phyloP scores from a whole-genome alignment of 2,888 invertebrate species.

The Heliconius sara region DNA sequence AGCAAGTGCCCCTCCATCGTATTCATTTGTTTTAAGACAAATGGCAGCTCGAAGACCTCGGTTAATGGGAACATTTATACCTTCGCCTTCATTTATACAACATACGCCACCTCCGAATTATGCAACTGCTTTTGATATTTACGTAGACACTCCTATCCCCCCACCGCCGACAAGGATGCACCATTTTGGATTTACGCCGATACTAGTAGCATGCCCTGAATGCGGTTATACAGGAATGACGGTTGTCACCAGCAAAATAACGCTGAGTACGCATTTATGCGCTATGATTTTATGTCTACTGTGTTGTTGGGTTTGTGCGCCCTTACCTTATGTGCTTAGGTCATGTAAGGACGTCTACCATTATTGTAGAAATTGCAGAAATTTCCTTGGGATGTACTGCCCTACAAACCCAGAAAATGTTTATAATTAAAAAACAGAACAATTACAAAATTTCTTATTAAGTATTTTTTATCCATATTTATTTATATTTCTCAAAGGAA shows the following conservation, averaged over 20 bases:
- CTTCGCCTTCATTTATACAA: constrained; percentile 75
- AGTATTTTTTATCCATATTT: not conserved
- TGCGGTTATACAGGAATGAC: constrained; percentile 75
- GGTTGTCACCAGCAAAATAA: constrained; percentile 64
- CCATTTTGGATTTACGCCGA: constrained; percentile 69
- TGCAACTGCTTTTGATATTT: constrained; percentile 75
- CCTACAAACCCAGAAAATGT: constrained; percentile 70
- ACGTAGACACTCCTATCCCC: constrained; percentile 66
- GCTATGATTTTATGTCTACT: constrained; percentile 71
- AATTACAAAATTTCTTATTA: not conserved
- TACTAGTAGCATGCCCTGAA: constrained; percentile 69
- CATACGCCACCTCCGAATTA: constrained; percentile 77
- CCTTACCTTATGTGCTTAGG: constrained; percentile 71
- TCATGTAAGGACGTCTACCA: constrained; percentile 81
- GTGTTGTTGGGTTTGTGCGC: constrained; percentile 77
- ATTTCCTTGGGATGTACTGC: constrained; percentile 73
- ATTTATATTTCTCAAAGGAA: not conserved
- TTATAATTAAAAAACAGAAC: constrained; percentile 35
- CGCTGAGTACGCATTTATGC: constrained; percentile 74
- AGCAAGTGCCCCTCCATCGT: constrained; percentile 75
- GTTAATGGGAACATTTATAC: constrained; percentile 75
- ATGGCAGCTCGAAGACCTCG: constrained; percentile 69
- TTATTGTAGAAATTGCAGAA: constrained; percentile 75
- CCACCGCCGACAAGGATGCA: constrained; percentile 62
- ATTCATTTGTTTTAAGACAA: constrained; percentile 76